Evolutionary conservation across 1,140 invertebrate species (phyloP).

Genomic region (Melipona quadrifasciata): DNA sequence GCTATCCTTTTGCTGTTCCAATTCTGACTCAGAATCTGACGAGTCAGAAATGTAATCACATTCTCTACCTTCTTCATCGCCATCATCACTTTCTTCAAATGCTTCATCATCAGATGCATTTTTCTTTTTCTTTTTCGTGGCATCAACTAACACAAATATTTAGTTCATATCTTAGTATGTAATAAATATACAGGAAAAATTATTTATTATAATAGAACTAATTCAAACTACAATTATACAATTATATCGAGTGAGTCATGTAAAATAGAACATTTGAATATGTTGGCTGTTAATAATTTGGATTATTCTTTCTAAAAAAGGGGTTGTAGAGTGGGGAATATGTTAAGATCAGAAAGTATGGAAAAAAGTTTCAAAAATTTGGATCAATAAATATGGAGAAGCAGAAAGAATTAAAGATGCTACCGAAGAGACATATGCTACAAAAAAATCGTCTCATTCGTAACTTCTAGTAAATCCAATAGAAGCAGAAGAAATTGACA

Average conservation of each 20-base stretch:
- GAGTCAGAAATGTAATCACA: slow-evolving; percentile 93
- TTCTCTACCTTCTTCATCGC: slow-evolving; percentile 96
- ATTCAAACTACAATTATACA: not conserved
- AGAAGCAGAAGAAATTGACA: no score
- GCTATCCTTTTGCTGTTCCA: slow-evolving; percentile 87
- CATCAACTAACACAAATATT: slow-evolving; percentile 54
- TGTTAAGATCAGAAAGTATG: no score
- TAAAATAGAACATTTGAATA: no score
- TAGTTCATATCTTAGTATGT: slow-evolving; percentile 17
- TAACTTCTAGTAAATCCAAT: no score
- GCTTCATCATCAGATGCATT: slow-evolving; percentile 92
- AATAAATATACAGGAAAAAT: not conserved
- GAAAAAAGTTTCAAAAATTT: no score
- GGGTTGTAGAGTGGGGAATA: no score
- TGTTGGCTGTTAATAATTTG: no score
- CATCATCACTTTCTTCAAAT: slow-evolving; percentile 97
- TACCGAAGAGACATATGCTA: no score
- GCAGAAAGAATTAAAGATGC: no score
- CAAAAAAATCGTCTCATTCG: no score
- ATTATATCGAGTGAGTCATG: not conserved
- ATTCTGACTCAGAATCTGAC: slow-evolving; percentile 90
- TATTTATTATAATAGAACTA: not conserved
- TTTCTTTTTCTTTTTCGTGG: slow-evolving; percentile 85
- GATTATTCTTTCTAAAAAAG: no score
- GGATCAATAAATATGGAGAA: no score